Percentiles rank a stretch among this genome's conserved stretches.
These are phyloP conservation scores for Heteronetta atricapilla DNA, from an alignment of 2,113 vertebrate species.

Conservation along the genomic window DNA sequence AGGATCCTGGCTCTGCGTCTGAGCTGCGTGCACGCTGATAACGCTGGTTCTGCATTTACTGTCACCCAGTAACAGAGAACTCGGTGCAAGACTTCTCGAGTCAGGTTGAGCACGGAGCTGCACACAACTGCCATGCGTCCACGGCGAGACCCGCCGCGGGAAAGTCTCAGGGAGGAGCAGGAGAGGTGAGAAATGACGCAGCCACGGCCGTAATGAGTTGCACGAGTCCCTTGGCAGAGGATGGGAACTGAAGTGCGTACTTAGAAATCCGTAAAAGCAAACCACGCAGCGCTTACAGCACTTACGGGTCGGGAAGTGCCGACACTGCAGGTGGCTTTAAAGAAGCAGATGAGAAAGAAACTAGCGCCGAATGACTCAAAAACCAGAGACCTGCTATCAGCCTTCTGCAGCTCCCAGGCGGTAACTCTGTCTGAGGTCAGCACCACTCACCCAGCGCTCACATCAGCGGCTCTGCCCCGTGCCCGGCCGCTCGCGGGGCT, in stretches of 20 bases:
- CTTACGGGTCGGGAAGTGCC: rapidly evolving
- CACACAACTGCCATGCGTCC: neutral
- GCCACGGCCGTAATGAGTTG: rapidly evolving
- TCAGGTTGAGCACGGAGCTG: neutral
- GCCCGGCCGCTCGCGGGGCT: neutral
- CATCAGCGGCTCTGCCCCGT: neutral
- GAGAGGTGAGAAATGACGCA: neutral
- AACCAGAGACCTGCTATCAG: neutral
- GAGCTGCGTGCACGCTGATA: neutral
- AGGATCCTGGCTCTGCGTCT: neutral
- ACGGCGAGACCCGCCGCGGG: neutral
- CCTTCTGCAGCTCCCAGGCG: neutral
- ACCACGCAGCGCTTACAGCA: rapidly evolving
- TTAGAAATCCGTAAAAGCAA: rapidly evolving
- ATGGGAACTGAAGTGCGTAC: rapidly evolving
- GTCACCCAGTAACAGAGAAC: neutral
- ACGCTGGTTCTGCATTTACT: rapidly evolving
- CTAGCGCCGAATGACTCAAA: rapidly evolving
- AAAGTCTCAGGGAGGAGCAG: neutral
- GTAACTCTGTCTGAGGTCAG: neutral
- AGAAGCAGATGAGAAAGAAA: rapidly evolving
- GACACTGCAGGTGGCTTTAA: neutral
- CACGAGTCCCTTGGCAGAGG: neutral
- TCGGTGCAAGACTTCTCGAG: rapidly evolving
- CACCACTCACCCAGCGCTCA: neutral